A percentile compares a stretch with the other conserved stretches of the same genome.
Evolutionary conservation across 2,888 invertebrate species (phyloP).

Genomic region (Erpobdella octoculata): DNA sequence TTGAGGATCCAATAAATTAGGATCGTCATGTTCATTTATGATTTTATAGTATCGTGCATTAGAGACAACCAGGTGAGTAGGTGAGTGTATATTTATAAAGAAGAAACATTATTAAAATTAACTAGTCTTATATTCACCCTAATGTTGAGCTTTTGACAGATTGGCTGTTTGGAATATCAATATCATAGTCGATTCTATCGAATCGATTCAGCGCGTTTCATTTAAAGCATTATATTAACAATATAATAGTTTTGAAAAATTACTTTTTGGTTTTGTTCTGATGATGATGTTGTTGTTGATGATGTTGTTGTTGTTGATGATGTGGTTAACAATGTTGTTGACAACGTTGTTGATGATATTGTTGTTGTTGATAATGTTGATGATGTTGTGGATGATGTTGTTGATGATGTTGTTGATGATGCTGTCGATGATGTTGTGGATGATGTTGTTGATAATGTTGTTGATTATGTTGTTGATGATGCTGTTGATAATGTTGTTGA

Average conservation of each 20-base stretch:
- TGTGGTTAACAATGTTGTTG: not conserved
- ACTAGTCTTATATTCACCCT: too few species aligned
- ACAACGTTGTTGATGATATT: not conserved
- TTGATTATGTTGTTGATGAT: not conserved
- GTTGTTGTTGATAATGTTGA: not conserved
- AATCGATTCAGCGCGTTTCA: too few species aligned
- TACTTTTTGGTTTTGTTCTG: too few species aligned
- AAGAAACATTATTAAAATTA: not conserved
- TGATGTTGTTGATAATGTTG: not conserved
- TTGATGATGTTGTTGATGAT: not conserved
- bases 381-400: not conserved
- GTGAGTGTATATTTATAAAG: too few species aligned
- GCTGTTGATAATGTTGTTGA: not conserved
- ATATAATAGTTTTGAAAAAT: not conserved
- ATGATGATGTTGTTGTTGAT: not conserved
- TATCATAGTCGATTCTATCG: too few species aligned
- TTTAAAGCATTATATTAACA: not conserved
- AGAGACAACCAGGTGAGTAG: too few species aligned
- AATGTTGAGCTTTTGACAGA: too few species aligned
- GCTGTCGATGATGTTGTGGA: not conserved
- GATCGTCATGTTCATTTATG: too few species aligned
- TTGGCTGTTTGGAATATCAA: too few species aligned
- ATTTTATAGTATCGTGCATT: too few species aligned
- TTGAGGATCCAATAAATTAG: too few species aligned
- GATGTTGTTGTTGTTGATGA: not conserved